Conservation (phyloP, 1,140 invertebrate species). For the Zaprionus taronus region DNA sequence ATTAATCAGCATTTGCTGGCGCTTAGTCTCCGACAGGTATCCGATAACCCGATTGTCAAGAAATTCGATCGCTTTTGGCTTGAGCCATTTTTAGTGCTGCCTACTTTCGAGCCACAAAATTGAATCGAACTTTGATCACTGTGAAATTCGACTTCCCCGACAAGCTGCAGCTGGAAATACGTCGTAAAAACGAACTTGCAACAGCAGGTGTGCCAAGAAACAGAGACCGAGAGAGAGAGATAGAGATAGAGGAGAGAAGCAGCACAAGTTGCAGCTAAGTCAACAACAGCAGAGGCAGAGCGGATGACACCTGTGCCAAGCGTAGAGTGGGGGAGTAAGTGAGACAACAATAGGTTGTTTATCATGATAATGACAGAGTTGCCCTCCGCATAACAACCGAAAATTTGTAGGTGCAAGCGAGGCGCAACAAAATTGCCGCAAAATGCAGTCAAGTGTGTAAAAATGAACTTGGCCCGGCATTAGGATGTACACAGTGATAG, state of each 20-base stretch:
- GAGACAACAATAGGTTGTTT: constrained; percentile 47
- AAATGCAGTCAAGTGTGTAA: constrained; percentile 78
- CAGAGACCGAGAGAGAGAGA: background rate
- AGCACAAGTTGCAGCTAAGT: constrained; percentile 11
- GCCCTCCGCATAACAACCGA: constrained; percentile 37
- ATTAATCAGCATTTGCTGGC: constrained; percentile 72
- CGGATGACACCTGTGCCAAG: constrained; percentile 74
- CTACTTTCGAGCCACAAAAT: background rate
- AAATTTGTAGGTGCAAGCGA: constrained; percentile 44
- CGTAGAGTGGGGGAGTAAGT: background rate
- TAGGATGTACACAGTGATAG: constrained; percentile 48
- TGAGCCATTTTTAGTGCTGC: constrained; percentile 11
- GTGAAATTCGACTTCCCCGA: background rate
- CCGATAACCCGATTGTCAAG: constrained; percentile 39
- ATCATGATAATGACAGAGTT: constrained; percentile 69
- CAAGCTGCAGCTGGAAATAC: background rate
- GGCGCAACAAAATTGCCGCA: constrained; percentile 41
- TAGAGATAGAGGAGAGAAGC: background rate
- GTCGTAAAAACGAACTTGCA: constrained; percentile 18
- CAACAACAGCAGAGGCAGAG: constrained; percentile 24
- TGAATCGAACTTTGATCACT: background rate
- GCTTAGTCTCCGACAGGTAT: constrained; percentile 31
- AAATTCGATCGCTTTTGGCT: constrained; percentile 25
- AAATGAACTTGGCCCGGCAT: constrained; percentile 47
- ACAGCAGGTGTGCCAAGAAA: constrained; percentile 5